Evolutionary conservation across 2,888 invertebrate genomes (phyloP), one percentile per base, ranked within the genome.

Genomic region (Hyles lineata): DNA sequence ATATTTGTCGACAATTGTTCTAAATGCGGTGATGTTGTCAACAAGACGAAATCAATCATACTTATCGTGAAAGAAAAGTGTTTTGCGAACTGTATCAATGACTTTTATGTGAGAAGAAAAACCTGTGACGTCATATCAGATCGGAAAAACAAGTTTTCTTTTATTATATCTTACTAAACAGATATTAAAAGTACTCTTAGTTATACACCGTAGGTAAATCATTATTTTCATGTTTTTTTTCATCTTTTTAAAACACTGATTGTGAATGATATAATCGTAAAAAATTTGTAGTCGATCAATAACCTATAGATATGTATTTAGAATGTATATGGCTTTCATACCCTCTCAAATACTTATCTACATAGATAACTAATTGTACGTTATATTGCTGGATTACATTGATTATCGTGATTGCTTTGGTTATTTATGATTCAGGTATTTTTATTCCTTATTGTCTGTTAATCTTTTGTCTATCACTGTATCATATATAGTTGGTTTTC

Each of bases 1-100:
- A n/a, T n/a, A n/a, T n/a, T n/a, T 61, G 61, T 15, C 6, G 61
- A 29, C 23, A 1, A 61, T 29, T 62, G n/a, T 17, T 67, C 43
- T 43, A 67, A 67, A 67, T 43, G 23, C 43, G 43, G 21, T 11
- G 63, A 67, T 67, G 63, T 23, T 21, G 43, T 67, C 43, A 63
- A 11, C 15, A 21, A 43, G 17, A 67, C 43, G 35, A 67, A 67
- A 67, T 67, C 63, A 67, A 67, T 67, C 63, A 67, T 21, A 43
- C 23, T 67, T 67, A 67, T 67, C 63, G 43, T n/a, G 32, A 21
- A 60, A 60, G 25, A 25, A 3, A 60, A 21, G 17, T 60, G 23
- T 17, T 15, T 55, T 55, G 55, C n/a, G 55, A 55, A 55, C 5
- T 55, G 55, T 60, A 60, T 60, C 60, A 60, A 29, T 25, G 25